A percentile compares a stretch with the other conserved stretches of the same genome.
Conservation (phyloP, 2,888 invertebrate genomes). For the Leuctra nigra region DNA sequence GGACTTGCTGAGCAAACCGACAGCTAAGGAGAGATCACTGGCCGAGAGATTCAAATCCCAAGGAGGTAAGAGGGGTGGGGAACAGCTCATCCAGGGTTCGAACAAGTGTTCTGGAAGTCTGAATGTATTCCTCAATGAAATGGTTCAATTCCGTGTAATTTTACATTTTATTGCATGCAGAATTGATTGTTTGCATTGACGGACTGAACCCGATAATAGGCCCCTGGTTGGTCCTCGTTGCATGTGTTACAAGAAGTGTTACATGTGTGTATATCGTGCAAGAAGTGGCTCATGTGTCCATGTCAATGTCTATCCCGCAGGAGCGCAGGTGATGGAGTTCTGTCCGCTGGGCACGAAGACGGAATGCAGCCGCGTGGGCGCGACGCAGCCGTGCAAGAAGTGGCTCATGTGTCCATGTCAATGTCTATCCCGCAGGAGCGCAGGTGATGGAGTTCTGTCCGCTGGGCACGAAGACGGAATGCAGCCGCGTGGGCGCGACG, state of each 20-base stretch:
- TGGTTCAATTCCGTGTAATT: too few relatives aligned
- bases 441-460: conserved; percentile 95
- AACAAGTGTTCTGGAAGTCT: too few relatives aligned
- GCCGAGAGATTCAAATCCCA: conserved; percentile 94
- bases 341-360: conserved; percentile 92
- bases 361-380: conserved; percentile 61
- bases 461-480: conserved; percentile 89
- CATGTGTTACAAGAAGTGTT: too few relatives aligned
- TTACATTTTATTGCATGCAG: too few relatives aligned
- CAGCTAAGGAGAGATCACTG: conserved; percentile 91
- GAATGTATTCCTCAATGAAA: too few relatives aligned
- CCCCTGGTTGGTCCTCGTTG: too few relatives aligned
- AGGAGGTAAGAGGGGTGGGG: conserved; percentile 74
- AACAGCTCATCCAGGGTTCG: too few relatives aligned
- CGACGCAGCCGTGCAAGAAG: conserved; percentile 51
- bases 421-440: conserved; percentile 45
- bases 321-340: conserved; percentile 89
- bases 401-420: neutral
- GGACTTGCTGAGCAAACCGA: conserved; percentile 88
- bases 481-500: conserved; percentile 47
- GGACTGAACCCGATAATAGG: too few relatives aligned
- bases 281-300: too few relatives aligned
- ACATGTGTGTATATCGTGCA: too few relatives aligned
- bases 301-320: too few relatives aligned
- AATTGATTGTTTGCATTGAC: too few relatives aligned